These are phyloP conservation scores for Ormyrus rosae DNA, from an alignment of 2,888 invertebrate genomes.

Conservation along the genomic window DNA sequence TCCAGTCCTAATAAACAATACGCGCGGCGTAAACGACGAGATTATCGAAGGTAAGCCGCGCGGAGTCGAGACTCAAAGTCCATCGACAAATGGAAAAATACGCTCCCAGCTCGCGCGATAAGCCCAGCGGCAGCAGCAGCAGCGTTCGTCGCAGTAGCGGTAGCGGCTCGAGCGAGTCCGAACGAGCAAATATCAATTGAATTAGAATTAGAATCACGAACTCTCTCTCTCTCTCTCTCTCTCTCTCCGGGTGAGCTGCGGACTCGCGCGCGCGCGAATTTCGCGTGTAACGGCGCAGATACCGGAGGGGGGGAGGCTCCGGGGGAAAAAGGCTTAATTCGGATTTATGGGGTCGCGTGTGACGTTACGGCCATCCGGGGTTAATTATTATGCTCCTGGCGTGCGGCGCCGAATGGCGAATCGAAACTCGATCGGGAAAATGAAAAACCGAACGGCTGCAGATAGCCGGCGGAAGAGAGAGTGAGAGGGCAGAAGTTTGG, in stretches of 20 bases:
- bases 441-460: constrained; percentile 39
- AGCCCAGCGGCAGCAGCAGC: background rate
- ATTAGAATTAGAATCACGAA: constrained; percentile 51
- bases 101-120: background rate
- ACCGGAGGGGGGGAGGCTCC: background rate
- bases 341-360: constrained; percentile 53
- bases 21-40: no score
- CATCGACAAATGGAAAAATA: constrained; percentile 9
- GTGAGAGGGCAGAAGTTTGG: constrained; percentile 38
- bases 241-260: no score
- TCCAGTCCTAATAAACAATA: no score
- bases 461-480: constrained; percentile 17
- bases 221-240: no score
- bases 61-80: no score
- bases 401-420: constrained; percentile 18
- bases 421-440: constrained; percentile 54
- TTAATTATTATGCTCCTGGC: constrained; percentile 54
- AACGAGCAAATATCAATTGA: constrained; percentile 38
- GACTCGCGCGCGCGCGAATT: constrained; percentile 22
- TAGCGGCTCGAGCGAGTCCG: no score
- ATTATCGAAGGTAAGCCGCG: no score
- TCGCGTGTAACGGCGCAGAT: background rate
- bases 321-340: constrained; percentile 54
- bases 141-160: no score
- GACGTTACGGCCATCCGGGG: constrained; percentile 41